Conservation (phyloP, 2,888 invertebrate genomes). For the Diadegma fenestrale region DNA sequence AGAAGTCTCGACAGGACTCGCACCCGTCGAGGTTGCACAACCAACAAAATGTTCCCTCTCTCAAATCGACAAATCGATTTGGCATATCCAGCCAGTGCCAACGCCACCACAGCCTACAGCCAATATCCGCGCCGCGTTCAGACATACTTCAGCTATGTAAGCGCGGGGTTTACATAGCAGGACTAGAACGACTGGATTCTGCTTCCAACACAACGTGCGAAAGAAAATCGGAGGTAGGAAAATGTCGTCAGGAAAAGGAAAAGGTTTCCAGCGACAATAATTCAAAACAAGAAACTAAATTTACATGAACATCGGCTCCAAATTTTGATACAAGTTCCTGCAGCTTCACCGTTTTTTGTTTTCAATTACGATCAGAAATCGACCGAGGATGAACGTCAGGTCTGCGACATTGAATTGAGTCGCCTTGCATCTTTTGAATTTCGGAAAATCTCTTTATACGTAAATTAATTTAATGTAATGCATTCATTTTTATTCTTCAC, state of each 20-base stretch:
- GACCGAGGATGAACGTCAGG: background rate
- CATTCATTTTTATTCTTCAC: background rate
- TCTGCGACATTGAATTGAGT: background rate
- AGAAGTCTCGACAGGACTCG: background rate
- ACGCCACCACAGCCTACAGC: slow-evolving; percentile 44
- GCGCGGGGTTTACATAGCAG: background rate
- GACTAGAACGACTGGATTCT: slow-evolving; percentile 3
- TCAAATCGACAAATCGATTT: slow-evolving; percentile 64
- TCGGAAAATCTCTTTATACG: background rate
- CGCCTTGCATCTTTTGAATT: background rate
- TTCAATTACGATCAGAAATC: background rate
- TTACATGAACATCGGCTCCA: background rate
- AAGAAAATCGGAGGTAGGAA: background rate
- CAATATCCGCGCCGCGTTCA: slow-evolving; percentile 57
- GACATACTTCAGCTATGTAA: slow-evolving; percentile 23
- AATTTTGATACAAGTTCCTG: background rate
- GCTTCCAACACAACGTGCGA: background rate
- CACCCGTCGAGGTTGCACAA: background rate
- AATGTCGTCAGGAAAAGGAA: background rate
- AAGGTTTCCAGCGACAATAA: background rate
- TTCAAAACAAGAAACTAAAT: background rate
- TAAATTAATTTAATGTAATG: background rate
- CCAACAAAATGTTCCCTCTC: slow-evolving; percentile 38
- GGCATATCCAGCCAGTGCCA: slow-evolving; percentile 60
- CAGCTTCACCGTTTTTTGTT: background rate